Conservation (phyloP, 1,140 invertebrate genomes). For the Heliconius melpomene region DNA sequence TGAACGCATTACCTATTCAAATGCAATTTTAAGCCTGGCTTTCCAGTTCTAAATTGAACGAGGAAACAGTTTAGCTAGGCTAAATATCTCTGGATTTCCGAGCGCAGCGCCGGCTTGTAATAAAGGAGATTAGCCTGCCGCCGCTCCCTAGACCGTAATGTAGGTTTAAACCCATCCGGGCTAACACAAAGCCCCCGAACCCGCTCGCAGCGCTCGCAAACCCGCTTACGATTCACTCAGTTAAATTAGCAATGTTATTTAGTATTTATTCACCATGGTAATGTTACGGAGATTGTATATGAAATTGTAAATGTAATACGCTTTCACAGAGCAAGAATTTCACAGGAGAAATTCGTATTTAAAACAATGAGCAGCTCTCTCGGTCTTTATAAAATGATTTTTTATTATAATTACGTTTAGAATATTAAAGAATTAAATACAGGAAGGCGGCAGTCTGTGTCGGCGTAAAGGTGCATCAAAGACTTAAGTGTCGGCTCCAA, state of each 20-base stretch:
- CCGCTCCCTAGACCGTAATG: constrained; percentile 59
- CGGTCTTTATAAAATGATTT: constrained; percentile 46
- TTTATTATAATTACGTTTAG: constrained; percentile 26
- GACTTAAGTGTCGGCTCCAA: constrained; percentile 55
- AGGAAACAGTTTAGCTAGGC: constrained; percentile 55
- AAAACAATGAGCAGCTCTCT: constrained; percentile 50
- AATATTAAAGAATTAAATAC: background rate
- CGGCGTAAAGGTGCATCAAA: constrained; percentile 62
- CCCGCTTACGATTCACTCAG: constrained; percentile 63
- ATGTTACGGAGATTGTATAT: constrained; percentile 45
- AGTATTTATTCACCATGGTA: constrained; percentile 34
- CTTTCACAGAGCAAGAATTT: constrained; percentile 64
- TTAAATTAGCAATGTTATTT: constrained; percentile 55
- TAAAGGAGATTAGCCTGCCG: constrained; percentile 62
- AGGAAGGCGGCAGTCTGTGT: constrained; percentile 51
- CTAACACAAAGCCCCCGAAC: constrained; percentile 61
- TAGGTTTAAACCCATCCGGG: constrained; percentile 60
- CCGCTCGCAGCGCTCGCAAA: constrained; percentile 53
- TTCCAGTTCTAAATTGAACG: constrained; percentile 56
- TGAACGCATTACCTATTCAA: constrained; percentile 49
- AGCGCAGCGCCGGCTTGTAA: constrained; percentile 50
- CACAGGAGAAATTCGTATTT: constrained; percentile 52
- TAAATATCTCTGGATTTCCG: constrained; percentile 54
- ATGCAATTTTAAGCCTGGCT: constrained; percentile 57
- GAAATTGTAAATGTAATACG: constrained; percentile 59